A percentile compares a stretch with the other conserved stretches of the same genome.
These are phyloP conservation scores for Listronotus bonariensis DNA, from an alignment of 1,140 invertebrate species.

Conservation along the genomic window DNA sequence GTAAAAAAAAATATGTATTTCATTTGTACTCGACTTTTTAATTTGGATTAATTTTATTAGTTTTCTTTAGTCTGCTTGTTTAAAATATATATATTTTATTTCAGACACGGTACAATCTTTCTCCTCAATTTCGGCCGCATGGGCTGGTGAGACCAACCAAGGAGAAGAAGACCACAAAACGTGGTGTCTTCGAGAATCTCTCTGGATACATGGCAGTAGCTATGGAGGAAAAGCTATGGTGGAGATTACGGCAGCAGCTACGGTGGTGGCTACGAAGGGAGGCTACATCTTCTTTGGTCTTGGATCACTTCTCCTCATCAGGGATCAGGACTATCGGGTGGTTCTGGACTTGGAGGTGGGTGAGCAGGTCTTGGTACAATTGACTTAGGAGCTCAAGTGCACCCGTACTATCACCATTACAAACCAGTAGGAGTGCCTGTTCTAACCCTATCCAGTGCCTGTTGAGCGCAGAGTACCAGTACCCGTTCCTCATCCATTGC, in stretches of 20 bases:
- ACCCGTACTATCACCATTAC: constrained; percentile 33
- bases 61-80: no score
- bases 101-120: constrained; percentile 1
- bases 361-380: constrained; percentile 20
- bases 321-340: no score
- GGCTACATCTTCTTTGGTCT: background rate
- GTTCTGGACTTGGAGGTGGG: constrained; percentile 22
- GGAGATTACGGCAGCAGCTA: constrained; percentile 6
- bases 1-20: no score
- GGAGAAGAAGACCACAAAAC: constrained; percentile 29
- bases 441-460: constrained; percentile 45
- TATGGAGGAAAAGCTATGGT: constrained; percentile 17
- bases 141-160: background rate
- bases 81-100: background rate
- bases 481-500: constrained; percentile 23
- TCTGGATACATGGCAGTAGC: constrained; percentile 28
- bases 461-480: constrained; percentile 34
- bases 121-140: constrained; percentile 1
- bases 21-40: no score
- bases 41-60: no score
- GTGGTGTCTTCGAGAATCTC: constrained; percentile 40
- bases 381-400: constrained; percentile 37
- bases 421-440: constrained; percentile 40
- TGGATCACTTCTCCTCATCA: constrained; percentile 3
- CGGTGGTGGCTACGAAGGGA: constrained; percentile 11